These are phyloP conservation scores for Sebastes kiyomatsui DNA, from an alignment of 2,797 vertebrate genomes.

Conservation along the genomic window DNA sequence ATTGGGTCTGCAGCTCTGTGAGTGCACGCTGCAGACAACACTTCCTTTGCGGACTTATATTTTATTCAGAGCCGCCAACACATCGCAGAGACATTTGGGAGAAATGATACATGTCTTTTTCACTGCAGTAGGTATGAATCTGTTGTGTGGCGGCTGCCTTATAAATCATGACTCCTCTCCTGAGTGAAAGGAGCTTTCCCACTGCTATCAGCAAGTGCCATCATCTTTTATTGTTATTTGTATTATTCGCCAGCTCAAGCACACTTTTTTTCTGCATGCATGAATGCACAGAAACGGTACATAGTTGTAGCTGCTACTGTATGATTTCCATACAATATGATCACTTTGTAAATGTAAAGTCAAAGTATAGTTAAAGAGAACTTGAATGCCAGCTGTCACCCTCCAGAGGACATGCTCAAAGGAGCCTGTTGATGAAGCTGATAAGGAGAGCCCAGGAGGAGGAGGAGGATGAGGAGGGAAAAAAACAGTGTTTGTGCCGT, in stretches of 20 bases:
- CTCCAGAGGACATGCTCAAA: slow-evolving; percentile 19
- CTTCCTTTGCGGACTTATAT: slow-evolving; percentile 44
- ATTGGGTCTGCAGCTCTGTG: slow-evolving; percentile 42
- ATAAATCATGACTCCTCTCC: slow-evolving; percentile 49
- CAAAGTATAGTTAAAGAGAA: slow-evolving; percentile 34
- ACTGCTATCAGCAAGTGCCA: slow-evolving; percentile 9
- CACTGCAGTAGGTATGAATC: slow-evolving; percentile 49
- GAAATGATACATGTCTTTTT: slow-evolving; percentile 58
- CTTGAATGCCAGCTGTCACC: slow-evolving; percentile 37
- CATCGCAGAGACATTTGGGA: slow-evolving; percentile 53
- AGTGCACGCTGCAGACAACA: slow-evolving; percentile 38
- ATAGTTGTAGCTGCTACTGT: neutral
- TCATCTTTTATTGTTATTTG: slow-evolving; percentile 24
- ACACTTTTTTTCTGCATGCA: neutral
- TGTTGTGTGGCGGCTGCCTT: slow-evolving; percentile 34
- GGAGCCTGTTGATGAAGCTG: slow-evolving; percentile 43
- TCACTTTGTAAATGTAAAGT: neutral
- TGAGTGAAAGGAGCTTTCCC: slow-evolving; percentile 20
- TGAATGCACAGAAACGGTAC: neutral
- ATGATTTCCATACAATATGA: neutral
- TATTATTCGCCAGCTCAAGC: slow-evolving; percentile 1
- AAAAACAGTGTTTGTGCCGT: neutral
- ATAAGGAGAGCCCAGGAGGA: slow-evolving; percentile 7
- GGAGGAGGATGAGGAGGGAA: neutral
- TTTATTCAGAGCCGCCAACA: slow-evolving; percentile 60